phyloP scores from a whole-genome alignment of 2,113 vertebrate genomes.

The Tautogolabrus adspersus region DNA sequence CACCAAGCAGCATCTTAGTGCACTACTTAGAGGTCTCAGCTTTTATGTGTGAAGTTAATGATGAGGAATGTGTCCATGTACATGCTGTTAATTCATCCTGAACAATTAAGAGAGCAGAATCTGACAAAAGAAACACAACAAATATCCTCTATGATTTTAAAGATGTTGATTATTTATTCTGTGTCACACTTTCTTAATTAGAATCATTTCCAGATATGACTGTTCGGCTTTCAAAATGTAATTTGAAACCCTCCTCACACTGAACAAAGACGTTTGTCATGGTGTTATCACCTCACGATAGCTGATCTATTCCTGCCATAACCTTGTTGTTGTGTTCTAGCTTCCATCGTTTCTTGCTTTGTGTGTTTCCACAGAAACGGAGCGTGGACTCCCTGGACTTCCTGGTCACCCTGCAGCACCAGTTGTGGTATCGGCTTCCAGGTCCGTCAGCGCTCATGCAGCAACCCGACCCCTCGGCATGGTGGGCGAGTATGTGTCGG shows the following conservation, averaged over 20 bases:
- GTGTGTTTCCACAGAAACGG: conserved; percentile 87
- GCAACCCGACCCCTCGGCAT: conserved; percentile 94
- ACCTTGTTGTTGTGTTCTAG: no score
- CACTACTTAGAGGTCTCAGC: background rate
- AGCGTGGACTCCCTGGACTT: conserved; percentile 97
- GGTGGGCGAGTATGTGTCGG: conserved; percentile 97
- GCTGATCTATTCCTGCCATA: background rate
- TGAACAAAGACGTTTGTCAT: background rate
- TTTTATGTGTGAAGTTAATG: background rate
- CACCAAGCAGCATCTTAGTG: no score
- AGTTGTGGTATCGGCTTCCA: conserved; percentile 98
- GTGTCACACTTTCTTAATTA: background rate
- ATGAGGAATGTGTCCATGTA: no score
- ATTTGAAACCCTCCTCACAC: background rate
- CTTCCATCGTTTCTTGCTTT: background rate
- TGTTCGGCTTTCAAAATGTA: no score
- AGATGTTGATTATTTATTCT: background rate
- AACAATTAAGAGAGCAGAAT: background rate
- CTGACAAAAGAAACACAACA: background rate
- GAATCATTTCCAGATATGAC: background rate
- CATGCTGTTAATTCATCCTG: background rate
- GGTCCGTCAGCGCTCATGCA: conserved; percentile 96
- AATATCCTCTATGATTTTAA: background rate
- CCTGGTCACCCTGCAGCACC: conserved; percentile 97
- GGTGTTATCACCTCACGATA: background rate